These are phyloP conservation scores for Venusia cambrica DNA, from an alignment of 2,888 invertebrate genomes.

Conservation along the genomic window DNA sequence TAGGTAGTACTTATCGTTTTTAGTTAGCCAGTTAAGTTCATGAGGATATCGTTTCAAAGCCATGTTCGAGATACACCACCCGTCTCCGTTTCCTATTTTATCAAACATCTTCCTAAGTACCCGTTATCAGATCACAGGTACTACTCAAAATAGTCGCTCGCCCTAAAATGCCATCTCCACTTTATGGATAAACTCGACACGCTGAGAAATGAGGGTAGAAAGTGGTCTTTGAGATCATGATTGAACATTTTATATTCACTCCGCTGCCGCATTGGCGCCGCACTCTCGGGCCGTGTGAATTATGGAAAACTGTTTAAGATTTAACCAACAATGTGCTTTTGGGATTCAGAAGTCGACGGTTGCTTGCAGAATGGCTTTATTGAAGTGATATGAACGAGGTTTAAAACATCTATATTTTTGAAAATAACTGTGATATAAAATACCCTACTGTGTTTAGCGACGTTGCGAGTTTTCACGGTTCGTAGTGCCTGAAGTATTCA, in stretches of 20 bases:
- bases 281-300: conserved; percentile 35
- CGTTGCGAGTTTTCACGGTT: too few relatives aligned
- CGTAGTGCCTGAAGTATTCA: neutral
- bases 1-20: too few relatives aligned
- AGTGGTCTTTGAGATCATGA: conserved; percentile 56
- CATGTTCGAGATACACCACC: too few relatives aligned
- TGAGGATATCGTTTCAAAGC: too few relatives aligned
- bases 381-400: neutral
- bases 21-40: too few relatives aligned
- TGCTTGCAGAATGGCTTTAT: conserved; percentile 4
- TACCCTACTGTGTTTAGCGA: too few relatives aligned
- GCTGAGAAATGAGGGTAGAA: conserved; percentile 37
- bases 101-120: too few relatives aligned
- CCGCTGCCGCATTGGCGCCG: conserved; percentile 35
- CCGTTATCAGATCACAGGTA: too few relatives aligned
- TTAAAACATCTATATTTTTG: too few relatives aligned
- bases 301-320: conserved; percentile 37
- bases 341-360: conserved; percentile 2
- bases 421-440: too few relatives aligned
- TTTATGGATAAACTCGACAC: conserved; percentile 33
- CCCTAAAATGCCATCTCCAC: conserved; percentile 4
- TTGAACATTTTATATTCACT: conserved; percentile 64
- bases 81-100: too few relatives aligned
- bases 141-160: conserved; percentile 6
- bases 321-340: conserved; percentile 25